These are phyloP conservation scores for Antedon mediterranea DNA, from an alignment of 53 echinoderm and acorn worm genomes.

Conservation along the genomic window DNA sequence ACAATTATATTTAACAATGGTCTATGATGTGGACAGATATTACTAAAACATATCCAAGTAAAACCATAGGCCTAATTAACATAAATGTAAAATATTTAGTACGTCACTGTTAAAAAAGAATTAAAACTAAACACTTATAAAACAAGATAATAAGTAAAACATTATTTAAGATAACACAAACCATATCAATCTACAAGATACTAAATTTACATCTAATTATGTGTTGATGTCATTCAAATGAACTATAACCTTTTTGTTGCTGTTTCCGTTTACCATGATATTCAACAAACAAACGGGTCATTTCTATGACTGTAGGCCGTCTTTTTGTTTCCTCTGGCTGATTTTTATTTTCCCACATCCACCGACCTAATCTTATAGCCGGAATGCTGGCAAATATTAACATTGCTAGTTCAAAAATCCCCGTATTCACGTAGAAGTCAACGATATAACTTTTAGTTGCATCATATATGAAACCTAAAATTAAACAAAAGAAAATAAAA, in stretches of 20 bases:
- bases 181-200: too few species aligned
- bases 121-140: too few species aligned
- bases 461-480: conserved; percentile 67
- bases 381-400: conserved; percentile 58
- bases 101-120: too few species aligned
- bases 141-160: too few species aligned
- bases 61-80: too few species aligned
- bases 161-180: too few species aligned
- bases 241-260: background rate
- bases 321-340: background rate
- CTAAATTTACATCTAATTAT: too few species aligned
- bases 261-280: background rate
- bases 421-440: conserved; percentile 80
- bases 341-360: conserved; percentile 3
- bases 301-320: conserved; percentile 20
- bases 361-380: conserved; percentile 24
- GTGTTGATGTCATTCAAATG: background rate
- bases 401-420: conserved; percentile 64
- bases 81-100: too few species aligned
- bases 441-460: conserved; percentile 55
- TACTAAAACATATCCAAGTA: too few species aligned
- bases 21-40: too few species aligned
- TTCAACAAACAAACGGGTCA: conserved; percentile 15
- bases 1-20: too few species aligned
- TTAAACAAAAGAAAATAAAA: background rate